Evolutionary conservation across 2,113 vertebrate species (phyloP).

Genomic region (Gymnocephalus cernua): DNA sequence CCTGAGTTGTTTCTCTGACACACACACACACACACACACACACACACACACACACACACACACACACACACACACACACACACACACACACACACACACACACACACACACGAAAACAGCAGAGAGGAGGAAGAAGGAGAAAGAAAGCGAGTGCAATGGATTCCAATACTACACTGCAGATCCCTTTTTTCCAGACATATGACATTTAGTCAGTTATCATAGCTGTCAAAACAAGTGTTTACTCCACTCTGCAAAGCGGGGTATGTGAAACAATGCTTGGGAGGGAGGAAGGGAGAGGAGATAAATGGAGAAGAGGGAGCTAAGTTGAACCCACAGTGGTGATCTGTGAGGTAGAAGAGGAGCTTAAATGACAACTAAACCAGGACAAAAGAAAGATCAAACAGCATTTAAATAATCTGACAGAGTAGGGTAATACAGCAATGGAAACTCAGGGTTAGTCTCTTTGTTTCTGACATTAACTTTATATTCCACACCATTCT

Average conservation of each 20-base stretch:
- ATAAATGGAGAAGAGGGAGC: conserved; percentile 8
- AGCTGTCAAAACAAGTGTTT: conserved; percentile 78
- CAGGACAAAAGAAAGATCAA: conserved; percentile 15
- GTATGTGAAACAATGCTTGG: conserved; percentile 43
- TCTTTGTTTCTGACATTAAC: conserved; percentile 6
- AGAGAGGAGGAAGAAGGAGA: neutral
- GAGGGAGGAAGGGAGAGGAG: neutral
- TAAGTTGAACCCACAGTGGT: conserved; percentile 6
- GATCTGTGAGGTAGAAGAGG: conserved; percentile 26
- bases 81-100: conserved; percentile 3
- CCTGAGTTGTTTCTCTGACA: conserved; percentile 15
- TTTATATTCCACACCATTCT: neutral
- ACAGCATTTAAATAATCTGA: conserved; percentile 9
- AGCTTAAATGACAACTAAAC: conserved; percentile 40
- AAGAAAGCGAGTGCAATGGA: conserved; percentile 27
- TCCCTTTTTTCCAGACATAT: conserved; percentile 58
- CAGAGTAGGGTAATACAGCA: neutral
- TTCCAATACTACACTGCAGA: conserved; percentile 42
- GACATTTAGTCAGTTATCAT: conserved; percentile 75
- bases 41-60: conserved; percentile 29
- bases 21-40: conserved; percentile 29
- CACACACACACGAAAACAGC: conserved; percentile 12
- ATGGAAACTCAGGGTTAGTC: conserved; percentile 4
- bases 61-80: conserved; percentile 11
- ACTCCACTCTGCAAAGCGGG: conserved; percentile 52